Conservation (phyloP, 2,888 invertebrate species). For the Eupithecia dodoneata region DNA sequence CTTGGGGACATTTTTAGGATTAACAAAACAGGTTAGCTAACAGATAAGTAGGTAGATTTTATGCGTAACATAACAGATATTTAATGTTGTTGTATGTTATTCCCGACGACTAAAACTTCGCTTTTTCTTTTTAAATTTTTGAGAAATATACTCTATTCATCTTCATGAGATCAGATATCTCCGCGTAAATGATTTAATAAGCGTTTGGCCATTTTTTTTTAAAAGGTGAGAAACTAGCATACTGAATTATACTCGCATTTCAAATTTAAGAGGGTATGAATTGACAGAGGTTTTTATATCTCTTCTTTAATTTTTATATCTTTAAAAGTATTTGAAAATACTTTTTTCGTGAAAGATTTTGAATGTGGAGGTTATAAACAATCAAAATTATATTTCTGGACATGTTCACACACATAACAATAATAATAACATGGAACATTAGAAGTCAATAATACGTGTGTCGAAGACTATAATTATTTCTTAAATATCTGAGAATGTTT, state of each 20-base stretch:
- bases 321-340: too few species aligned
- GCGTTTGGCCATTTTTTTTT: neutral
- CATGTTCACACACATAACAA: neutral
- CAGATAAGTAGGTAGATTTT: neutral
- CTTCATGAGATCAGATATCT: neutral
- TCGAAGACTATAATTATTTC: neutral
- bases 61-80: neutral
- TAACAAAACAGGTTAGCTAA: neutral
- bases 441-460: neutral
- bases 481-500: conserved; percentile 9
- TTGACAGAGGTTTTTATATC: neutral
- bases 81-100: neutral
- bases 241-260: neutral
- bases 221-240: neutral
- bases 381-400: neutral
- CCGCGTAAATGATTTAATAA: neutral
- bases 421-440: neutral
- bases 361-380: neutral
- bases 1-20: neutral
- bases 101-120: neutral
- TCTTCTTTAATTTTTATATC: too few species aligned
- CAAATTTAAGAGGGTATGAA: neutral
- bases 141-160: neutral
- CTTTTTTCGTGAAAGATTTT: too few species aligned
- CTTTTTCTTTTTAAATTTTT: neutral